phyloP scores from a whole-genome alignment of 1,140 invertebrate species.

The Drosophila kohkoa region DNA sequence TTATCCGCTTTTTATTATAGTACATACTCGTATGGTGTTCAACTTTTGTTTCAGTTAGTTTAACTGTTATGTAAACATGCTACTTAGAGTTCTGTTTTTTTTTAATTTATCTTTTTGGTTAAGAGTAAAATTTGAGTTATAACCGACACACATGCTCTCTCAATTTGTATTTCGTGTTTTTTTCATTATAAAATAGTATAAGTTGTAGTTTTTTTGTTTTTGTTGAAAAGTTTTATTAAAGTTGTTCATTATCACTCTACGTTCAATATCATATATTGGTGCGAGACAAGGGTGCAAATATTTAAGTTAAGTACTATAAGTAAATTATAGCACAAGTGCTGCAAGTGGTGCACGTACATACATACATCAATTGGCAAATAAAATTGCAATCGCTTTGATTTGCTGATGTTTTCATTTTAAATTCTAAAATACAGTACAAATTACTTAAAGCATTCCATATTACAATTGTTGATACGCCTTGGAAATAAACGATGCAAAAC shows the following conservation, averaged over 20 bases:
- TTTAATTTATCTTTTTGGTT: constrained; percentile 34
- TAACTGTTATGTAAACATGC: constrained; percentile 66
- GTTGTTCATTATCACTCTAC: constrained; percentile 71
- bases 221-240: constrained; percentile 25
- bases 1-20: constrained; percentile 37
- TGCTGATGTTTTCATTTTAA: constrained; percentile 13
- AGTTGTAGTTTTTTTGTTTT: constrained; percentile 44
- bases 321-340: constrained; percentile 40
- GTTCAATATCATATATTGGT: constrained; percentile 80
- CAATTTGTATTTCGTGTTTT: constrained; percentile 22
- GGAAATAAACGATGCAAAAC: constrained; percentile 38
- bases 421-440: constrained; percentile 53
- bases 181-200: constrained; percentile 46
- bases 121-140: constrained; percentile 56
- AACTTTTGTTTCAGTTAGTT: constrained; percentile 41
- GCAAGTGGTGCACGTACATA: constrained; percentile 26
- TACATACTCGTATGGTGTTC: constrained; percentile 42
- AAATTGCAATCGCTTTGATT: constrained; percentile 38
- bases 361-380: constrained; percentile 23
- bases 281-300: constrained; percentile 73
- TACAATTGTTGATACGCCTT: constrained; percentile 49
- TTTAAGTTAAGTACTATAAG: constrained; percentile 26
- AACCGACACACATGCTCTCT: constrained; percentile 66
- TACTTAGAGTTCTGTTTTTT: constrained; percentile 61
- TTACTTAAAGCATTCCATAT: constrained; percentile 55